Evolutionary conservation across 2,888 invertebrate species (phyloP), one percentile per base, ranked within the genome.

Genomic region (Acrocyrtus sp.): DNA sequence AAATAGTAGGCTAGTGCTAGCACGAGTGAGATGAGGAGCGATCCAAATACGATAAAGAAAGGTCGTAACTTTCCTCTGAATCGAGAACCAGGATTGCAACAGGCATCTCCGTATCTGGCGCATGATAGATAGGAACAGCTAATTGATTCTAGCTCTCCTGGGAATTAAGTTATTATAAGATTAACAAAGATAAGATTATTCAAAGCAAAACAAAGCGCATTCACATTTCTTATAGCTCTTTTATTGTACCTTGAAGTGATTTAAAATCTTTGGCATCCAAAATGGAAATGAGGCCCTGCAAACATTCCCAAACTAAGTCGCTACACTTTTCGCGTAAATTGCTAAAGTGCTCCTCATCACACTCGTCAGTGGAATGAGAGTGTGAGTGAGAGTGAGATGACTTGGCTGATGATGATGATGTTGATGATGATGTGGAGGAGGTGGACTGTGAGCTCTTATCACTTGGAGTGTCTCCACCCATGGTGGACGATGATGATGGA

Each of bases 111-210:
- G 48, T 80, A 79, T 56, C 80, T 74, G 53, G 80, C 78, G 68
- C 81, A 81, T n/a, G 81, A 81, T 50, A 81, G 60, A 58, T 78
- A 81, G 27, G 81, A 81, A 67, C 81, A 81, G 60, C 79, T 80
- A 61, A 77, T 75, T 10, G 80, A 77, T 63, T 81, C 81, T 63
- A 81, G 77, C 47, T 81, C 81, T 72, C 69, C 81, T 81, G 21
- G 15, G 19, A 45, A 34, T 22, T 21, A 2, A 27, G 15, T 15
- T 41, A 51, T 39, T 4, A 24, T 24, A 26, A n/a, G n/a, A n/a
- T n/a, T n/a, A n/a, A n/a, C n/a, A n/a, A n/a, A 57, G 10, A 8
- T 34, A 57, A 57, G 27, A 22, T 60, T 15, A 24, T 29, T 48
- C 34, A 29, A n/a, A 29, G n/a, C n/a, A n/a, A n/a, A n/a, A n/a